Evolutionary conservation across 2,888 invertebrate species (phyloP).

Genomic region (Branchipolynoe longqiensis): DNA sequence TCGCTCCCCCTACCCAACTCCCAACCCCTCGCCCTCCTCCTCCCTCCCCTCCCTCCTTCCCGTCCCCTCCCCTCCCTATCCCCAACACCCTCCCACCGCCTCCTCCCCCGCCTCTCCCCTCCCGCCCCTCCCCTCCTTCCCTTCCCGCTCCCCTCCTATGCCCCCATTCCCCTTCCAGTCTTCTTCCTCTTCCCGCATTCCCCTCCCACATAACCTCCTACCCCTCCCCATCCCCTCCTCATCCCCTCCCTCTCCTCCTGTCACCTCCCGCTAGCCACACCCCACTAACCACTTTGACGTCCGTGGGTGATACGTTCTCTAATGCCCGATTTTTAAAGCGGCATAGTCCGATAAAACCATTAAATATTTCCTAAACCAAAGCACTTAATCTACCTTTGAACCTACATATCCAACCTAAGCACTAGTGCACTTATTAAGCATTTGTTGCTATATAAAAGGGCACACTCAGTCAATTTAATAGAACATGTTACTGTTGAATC

Average conservation of each 20-base stretch:
- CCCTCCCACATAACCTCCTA: not conserved
- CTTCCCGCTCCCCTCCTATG: not conserved
- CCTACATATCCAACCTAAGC: too few species aligned
- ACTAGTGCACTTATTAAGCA: too few species aligned
- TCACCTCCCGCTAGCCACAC: too few species aligned
- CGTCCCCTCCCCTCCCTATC: not conserved
- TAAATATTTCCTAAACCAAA: too few species aligned
- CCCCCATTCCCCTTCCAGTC: not conserved
- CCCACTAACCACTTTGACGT: too few species aligned
- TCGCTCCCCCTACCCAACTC: not conserved
- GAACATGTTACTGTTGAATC: too few species aligned
- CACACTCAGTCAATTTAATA: too few species aligned
- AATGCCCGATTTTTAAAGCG: too few species aligned
- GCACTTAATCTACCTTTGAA: too few species aligned
- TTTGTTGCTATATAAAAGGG: too few species aligned
- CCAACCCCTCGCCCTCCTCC: not conserved
- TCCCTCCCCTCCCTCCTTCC: not conserved
- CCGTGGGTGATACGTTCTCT: too few species aligned
- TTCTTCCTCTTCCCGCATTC: not conserved
- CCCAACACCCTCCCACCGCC: not conserved
- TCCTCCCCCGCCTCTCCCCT: not conserved
- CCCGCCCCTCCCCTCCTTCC: not conserved
- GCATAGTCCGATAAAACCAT: too few species aligned
- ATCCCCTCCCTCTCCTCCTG: not conserved
- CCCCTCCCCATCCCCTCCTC: not conserved